These are phyloP conservation scores for Agrenia bidenticulata DNA, from an alignment of 2,888 invertebrate species.

Conservation along the genomic window DNA sequence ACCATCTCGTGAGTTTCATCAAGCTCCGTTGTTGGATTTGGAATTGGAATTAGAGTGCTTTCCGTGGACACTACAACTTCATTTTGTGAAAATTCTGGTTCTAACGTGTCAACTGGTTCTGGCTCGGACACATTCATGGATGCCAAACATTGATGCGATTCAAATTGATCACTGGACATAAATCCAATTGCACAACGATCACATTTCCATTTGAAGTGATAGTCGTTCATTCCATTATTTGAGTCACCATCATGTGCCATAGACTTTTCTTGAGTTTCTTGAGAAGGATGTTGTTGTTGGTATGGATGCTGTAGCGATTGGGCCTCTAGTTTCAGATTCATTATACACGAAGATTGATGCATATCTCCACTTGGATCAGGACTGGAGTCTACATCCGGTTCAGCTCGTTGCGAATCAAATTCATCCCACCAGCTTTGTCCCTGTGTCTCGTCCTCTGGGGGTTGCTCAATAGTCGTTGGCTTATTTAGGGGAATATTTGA, in stretches of 20 bases:
- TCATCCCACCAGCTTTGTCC: conserved; percentile 19
- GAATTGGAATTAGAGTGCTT: too few relatives aligned
- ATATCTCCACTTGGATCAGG: background rate
- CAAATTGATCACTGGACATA: background rate
- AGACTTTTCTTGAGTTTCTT: background rate
- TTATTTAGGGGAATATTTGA: too few relatives aligned
- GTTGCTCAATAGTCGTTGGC: background rate
- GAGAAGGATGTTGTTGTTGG: background rate
- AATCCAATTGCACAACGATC: background rate
- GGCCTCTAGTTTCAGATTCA: conserved; percentile 15
- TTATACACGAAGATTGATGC: background rate
- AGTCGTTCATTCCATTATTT: background rate
- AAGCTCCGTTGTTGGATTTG: background rate
- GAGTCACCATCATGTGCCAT: background rate
- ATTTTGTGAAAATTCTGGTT: background rate
- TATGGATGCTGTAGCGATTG: background rate
- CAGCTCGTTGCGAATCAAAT: background rate
- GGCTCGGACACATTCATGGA: background rate
- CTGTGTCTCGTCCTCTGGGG: conserved; percentile 13
- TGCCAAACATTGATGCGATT: background rate
- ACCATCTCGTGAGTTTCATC: background rate
- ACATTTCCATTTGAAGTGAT: background rate
- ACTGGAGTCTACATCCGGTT: conserved; percentile 5
- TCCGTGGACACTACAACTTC: background rate
- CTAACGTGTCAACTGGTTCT: background rate